Conservation (phyloP, 2,888 invertebrate genomes). For the Tetramorium bicarinatum region DNA sequence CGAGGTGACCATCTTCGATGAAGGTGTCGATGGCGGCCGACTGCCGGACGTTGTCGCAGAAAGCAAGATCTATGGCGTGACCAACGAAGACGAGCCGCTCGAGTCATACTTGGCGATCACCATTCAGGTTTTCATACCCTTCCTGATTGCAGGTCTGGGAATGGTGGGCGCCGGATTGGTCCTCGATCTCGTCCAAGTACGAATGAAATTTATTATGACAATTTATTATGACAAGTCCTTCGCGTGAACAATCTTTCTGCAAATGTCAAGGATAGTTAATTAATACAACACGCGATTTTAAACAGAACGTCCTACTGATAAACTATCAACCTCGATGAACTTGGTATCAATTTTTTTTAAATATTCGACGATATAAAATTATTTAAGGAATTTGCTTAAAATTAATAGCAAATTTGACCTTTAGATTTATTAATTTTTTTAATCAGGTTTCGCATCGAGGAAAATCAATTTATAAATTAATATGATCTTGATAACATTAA, state of each 20-base stretch:
- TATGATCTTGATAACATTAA: neutral
- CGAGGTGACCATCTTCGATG: slow-evolving; percentile 81
- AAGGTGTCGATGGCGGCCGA: slow-evolving; percentile 86
- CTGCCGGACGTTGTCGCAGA: slow-evolving; percentile 88
- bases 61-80: slow-evolving; percentile 85
- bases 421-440: neutral
- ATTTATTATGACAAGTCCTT: neutral
- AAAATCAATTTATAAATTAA: neutral
- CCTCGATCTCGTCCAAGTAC: slow-evolving; percentile 91
- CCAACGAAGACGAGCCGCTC: slow-evolving; percentile 84
- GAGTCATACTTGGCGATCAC: slow-evolving; percentile 89
- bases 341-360: neutral
- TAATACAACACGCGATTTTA: neutral
- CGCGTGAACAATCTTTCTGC: neutral
- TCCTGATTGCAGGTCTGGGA: slow-evolving; percentile 92
- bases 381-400: neutral
- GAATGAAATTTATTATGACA: slow-evolving; percentile 29
- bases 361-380: neutral
- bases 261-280: neutral
- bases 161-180: slow-evolving; percentile 93
- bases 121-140: slow-evolving; percentile 91
- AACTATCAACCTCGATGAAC: neutral
- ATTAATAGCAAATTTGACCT: neutral
- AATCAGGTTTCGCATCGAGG: neutral
- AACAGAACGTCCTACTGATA: neutral